These are phyloP conservation scores for Phataginus tetradactyla DNA, from an alignment of 2,797 vertebrate species.

Conservation along the genomic window DNA sequence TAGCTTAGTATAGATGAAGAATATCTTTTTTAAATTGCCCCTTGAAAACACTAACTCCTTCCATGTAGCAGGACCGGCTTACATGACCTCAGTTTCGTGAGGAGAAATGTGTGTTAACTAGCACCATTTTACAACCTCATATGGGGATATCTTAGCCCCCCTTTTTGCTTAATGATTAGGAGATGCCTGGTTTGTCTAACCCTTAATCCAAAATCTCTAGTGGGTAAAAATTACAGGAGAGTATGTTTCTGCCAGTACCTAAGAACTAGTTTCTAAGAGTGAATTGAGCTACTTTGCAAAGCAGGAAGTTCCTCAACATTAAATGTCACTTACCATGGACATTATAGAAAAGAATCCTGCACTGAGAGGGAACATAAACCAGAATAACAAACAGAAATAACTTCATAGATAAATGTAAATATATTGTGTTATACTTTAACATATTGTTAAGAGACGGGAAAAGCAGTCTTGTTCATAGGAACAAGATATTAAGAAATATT, in stretches of 20 bases:
- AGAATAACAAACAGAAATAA: neutral
- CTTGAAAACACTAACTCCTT: neutral
- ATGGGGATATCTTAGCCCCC: neutral
- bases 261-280: conserved; percentile 1
- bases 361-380: neutral
- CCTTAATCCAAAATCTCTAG: neutral
- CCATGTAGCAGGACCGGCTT: neutral
- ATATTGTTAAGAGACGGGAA: neutral
- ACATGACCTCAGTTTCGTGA: neutral
- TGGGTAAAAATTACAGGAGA: neutral
- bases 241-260: neutral
- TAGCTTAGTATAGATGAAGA: neutral
- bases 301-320: neutral
- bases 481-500: neutral
- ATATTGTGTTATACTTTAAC: neutral
- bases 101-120: neutral
- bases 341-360: neutral
- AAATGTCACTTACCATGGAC: neutral
- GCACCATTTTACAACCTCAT: neutral
- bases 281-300: neutral
- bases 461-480: neutral
- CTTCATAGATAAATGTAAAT: neutral
- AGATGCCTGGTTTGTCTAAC: neutral
- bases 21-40: neutral
- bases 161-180: neutral